These are phyloP conservation scores for Gouania willdenowi DNA, from an alignment of 2,797 vertebrate species.

Conservation along the genomic window DNA sequence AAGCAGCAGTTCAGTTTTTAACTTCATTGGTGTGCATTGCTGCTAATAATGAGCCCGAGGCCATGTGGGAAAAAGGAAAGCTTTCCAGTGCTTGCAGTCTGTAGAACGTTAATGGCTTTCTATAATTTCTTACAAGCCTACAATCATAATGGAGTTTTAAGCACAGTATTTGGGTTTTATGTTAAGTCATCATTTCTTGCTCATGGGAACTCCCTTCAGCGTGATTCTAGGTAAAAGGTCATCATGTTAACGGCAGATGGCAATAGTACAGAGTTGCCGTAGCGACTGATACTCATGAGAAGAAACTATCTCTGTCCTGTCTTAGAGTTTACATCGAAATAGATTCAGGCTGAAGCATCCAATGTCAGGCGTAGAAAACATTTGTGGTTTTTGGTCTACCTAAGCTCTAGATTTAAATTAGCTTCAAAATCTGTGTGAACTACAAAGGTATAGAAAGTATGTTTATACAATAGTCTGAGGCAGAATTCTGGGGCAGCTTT, in stretches of 20 bases:
- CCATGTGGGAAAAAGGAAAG: constrained; percentile 44
- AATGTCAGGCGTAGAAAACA: no score
- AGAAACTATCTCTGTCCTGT: not conserved
- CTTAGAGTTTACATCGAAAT: not conserved
- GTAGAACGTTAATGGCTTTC: constrained; percentile 56
- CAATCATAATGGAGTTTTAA: constrained; percentile 26
- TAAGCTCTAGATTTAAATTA: no score
- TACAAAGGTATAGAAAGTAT: no score
- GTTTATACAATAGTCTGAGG: no score
- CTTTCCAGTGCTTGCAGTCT: constrained; percentile 34
- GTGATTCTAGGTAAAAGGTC: constrained; percentile 27
- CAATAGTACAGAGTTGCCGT: constrained; percentile 16
- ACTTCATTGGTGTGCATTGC: constrained; percentile 49
- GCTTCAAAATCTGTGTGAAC: no score
- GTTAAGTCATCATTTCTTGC: constrained; percentile 55
- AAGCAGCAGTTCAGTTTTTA: constrained; percentile 54
- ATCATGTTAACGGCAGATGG: constrained; percentile 17
- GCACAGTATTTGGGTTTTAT: constrained; percentile 36
- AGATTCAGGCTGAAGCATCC: no score
- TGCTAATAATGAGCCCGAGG: constrained; percentile 60
- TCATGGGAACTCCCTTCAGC: constrained; percentile 15
- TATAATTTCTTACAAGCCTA: constrained; percentile 56
- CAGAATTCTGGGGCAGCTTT: no score
- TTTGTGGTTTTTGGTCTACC: no score
- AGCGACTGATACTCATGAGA: not conserved